Evolutionary conservation across 2,113 vertebrate species (phyloP), one percentile per base, ranked within the genome.

Genomic region (Cettia cetti): DNA sequence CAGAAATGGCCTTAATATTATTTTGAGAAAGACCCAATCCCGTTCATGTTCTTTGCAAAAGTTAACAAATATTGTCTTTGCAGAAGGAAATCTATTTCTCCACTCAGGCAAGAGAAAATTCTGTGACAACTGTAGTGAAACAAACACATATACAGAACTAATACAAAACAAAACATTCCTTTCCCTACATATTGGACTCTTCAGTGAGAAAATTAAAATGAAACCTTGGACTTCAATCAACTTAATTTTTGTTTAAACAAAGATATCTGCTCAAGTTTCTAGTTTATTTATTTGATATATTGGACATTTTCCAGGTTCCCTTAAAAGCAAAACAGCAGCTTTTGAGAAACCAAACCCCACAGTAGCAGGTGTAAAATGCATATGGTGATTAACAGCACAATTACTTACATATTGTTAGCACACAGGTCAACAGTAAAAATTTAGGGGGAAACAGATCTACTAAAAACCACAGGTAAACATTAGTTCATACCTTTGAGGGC

Each of bases 401-500:
- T 50, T 74, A 74, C 40, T 91, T 72, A 28, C 9, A 9, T 35
- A 52, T 37, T 60, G 33, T 78, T 75, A 95, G 47, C 24, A 33
- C 30, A 56, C 31, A 53, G 47, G 33, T 49, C 68, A 82, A 66
- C 31, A 64, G 15, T 45, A 47, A 35, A 37, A 56, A 13, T 30
- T 60, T 21, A 30, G 26, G 33, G n/a, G 74, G 81, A 82, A 77
- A 47, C 4, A 92, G 50, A 42, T 69, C 23, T 40, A 84, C 15
- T 81, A 70, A 65, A 76, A 90, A 27, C 12, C 27, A 59, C 30
- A 90, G 80, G 79, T 30, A 90, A 90, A 86, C 21, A 54, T 14
- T 30, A 20, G 82, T 40, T 81, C 98, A 96, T 96, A 99, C 99
- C 99, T 98, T 98, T 98, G 64, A 98, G 96, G 5, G 90, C 54